Base-by-base conservation (phyloP, 1,140 invertebrate species). In the Drosophila kohkoa region DNA sequence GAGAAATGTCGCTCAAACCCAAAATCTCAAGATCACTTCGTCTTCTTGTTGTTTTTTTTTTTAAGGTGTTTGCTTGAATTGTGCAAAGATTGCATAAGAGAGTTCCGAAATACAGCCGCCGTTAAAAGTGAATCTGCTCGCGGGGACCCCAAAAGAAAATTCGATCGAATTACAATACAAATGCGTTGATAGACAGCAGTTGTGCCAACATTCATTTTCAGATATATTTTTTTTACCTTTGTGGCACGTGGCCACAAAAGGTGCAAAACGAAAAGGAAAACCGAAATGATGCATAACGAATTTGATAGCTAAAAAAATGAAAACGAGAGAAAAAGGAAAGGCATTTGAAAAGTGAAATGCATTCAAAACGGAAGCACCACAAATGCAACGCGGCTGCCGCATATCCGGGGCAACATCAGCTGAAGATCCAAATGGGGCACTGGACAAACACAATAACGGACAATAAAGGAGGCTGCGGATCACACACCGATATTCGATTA, bases 201-300 rank as follows among this genome's bases (percentile, higher is more conserved):
- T 89, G 85, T 90, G 86, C 86, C 81, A 88, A 88, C 85, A 88
- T 25, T 25, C 20, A 88, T 89, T 89, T 80, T 80, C 88, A 68
- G 75, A 75, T 81, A 46, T 32, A 13, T 68, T 68, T 77, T 74
- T 32, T 11, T 16, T 66, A 43, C 55, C 46, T 51, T 73, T 72
- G 64, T 74, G 85, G 85, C 85, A 89, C 85, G 85, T 89, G 85
- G 78, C 86, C 20, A 78, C 71, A 85, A 88, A 88, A 88, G 81
- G 85, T 89, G 85, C 85, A 90, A 90, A 30, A 38, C 35, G 67
- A 54, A 82, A 85, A 79, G 41, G 75, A 79, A 86, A 85, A 90
- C 48, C 67, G 48, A 86, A 86, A 82, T 77, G 64, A 88, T 64
- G 72, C 72, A 72, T 62, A 83, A 80, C 83, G 81, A 89, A 90